Conservation (phyloP, 2,113 vertebrate species). For the Indri indri region DNA sequence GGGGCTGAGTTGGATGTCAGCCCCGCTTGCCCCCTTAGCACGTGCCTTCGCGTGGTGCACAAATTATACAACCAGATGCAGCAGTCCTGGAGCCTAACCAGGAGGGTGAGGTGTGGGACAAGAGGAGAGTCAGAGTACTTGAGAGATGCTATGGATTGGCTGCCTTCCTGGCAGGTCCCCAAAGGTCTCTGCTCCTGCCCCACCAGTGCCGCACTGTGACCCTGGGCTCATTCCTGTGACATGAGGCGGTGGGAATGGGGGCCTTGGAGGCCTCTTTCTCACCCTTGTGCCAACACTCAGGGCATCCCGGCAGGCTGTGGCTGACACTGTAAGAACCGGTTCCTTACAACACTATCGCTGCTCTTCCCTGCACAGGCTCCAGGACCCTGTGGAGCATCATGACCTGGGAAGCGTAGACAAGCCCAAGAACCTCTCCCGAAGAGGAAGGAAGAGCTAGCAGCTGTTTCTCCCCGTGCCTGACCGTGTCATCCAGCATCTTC, state of each 20-base stretch:
- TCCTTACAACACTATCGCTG: too few species aligned
- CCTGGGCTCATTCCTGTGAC: neutral
- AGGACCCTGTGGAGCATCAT: constrained; percentile 4
- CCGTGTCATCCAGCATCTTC: neutral
- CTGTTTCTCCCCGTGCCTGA: neutral
- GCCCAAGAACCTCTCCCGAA: neutral
- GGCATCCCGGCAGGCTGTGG: neutral
- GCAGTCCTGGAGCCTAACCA: neutral
- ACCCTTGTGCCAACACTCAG: neutral
- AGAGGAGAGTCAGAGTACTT: neutral
- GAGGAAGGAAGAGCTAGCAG: neutral
- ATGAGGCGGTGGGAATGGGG: neutral
- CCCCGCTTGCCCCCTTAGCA: neutral
- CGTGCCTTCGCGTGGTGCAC: neutral
- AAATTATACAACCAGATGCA: neutral
- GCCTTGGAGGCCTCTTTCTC: neutral
- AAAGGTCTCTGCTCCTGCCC: neutral
- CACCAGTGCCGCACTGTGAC: neutral
- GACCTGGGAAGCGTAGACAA: neutral
- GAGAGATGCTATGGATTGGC: neutral
- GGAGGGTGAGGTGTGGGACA: neutral
- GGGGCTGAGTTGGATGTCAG: neutral
- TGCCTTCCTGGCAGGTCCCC: neutral
- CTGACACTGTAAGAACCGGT: too few species aligned
- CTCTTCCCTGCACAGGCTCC: constrained; percentile 46